Percentiles rank a stretch among this genome's conserved stretches.
These are phyloP conservation scores for Phyllotreta striolata DNA, from an alignment of 2,888 invertebrate species.

Conservation along the genomic window DNA sequence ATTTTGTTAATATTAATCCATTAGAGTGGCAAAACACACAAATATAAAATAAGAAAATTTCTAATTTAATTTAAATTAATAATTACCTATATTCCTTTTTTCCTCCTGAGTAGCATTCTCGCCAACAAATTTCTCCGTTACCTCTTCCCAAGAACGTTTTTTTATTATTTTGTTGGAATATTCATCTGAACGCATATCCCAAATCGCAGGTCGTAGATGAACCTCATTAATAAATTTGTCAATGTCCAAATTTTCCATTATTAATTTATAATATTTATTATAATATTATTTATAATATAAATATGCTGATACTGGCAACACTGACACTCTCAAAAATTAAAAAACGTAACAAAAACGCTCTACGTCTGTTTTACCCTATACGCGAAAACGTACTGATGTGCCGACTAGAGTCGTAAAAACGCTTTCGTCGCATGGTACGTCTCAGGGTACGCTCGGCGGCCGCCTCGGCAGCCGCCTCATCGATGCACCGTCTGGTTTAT, in stretches of 20 bases:
- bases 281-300: no score
- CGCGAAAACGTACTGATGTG: slow-evolving; percentile 30
- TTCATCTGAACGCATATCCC: slow-evolving; percentile 18
- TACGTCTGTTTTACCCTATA: slow-evolving; percentile 28
- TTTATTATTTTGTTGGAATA: slow-evolving; percentile 25
- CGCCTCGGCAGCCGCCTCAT: slow-evolving; percentile 27
- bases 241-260: slow-evolving; percentile 28
- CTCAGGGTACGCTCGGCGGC: slow-evolving; percentile 20
- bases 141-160: slow-evolving; percentile 28
- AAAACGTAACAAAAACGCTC: slow-evolving; percentile 24
- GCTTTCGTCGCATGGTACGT: slow-evolving; percentile 23
- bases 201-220: no score
- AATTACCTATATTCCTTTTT: slow-evolving; percentile 29
- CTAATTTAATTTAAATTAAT: slow-evolving; percentile 11
- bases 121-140: slow-evolving; percentile 25
- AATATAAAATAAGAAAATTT: no score
- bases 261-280: no score
- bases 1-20: no score
- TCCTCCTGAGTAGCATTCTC: slow-evolving; percentile 26
- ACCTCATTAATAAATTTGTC: slow-evolving; percentile 26
- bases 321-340: slow-evolving; percentile 21
- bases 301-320: slow-evolving; percentile 21
- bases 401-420: slow-evolving; percentile 25
- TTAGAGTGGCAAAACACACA: no score
- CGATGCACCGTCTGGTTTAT: no score